These are phyloP conservation scores for Nymphalis io DNA, from an alignment of 1,140 invertebrate species.

Conservation along the genomic window DNA sequence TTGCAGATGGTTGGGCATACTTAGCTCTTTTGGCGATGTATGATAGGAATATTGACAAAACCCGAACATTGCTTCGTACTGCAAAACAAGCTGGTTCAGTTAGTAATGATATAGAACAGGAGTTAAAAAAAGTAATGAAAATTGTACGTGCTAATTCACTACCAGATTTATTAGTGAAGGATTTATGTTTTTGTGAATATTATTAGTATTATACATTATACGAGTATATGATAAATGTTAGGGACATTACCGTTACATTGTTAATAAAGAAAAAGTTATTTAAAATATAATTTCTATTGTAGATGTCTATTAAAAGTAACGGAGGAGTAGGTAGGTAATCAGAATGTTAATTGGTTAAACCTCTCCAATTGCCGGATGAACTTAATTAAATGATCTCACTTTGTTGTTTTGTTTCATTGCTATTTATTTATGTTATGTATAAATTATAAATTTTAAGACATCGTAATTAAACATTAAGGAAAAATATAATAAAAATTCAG, in stretches of 20 bases:
- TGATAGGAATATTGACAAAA: constrained; percentile 56
- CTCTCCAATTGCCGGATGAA: constrained; percentile 28
- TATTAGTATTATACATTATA: constrained; percentile 35
- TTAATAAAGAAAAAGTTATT: not conserved
- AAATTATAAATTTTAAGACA: not conserved
- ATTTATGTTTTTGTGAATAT: constrained; percentile 70
- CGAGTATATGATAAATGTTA: not conserved
- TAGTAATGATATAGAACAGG: constrained; percentile 55
- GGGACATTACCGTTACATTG: not conserved
- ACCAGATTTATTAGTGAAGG: constrained; percentile 55
- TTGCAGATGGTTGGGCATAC: constrained; percentile 70
- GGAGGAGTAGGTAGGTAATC: constrained; percentile 7
- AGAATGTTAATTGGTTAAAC: constrained; percentile 37
- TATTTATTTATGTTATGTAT: not conserved
- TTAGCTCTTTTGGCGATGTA: constrained; percentile 61
- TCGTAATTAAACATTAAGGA: no score
- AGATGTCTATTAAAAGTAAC: not conserved
- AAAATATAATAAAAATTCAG: no score
- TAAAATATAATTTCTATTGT: constrained; percentile 17
- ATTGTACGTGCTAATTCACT: constrained; percentile 50
- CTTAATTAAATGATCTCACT: constrained; percentile 33
- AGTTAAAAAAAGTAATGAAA: constrained; percentile 55
- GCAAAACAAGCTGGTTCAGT: constrained; percentile 64
- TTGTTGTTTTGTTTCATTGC: constrained; percentile 4
- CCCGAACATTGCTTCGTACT: constrained; percentile 61